Evolutionary conservation across 2,797 vertebrate species (phyloP).

Genomic region (Falco cherrug): DNA sequence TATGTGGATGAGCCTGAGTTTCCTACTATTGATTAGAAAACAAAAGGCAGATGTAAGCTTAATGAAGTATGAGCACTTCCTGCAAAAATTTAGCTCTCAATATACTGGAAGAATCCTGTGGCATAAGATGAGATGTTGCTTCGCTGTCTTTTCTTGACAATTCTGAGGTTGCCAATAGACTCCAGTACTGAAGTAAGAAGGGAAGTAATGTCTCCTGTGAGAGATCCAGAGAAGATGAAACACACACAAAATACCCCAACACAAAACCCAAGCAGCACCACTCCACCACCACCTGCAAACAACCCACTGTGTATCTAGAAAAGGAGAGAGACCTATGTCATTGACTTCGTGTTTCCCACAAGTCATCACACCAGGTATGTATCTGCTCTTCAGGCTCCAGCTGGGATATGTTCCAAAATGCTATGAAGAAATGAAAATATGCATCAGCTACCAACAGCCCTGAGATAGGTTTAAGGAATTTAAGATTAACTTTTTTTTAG

Average conservation of each 20-base stretch:
- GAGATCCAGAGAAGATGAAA: not conserved
- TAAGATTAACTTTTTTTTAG: not conserved
- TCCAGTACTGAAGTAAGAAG: not conserved
- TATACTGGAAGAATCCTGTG: not conserved
- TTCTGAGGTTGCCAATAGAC: not conserved
- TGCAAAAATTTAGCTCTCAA: not conserved
- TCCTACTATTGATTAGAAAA: not conserved
- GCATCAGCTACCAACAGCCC: not conserved
- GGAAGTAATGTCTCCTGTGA: not conserved
- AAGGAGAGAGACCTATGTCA: not conserved
- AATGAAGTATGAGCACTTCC: not conserved
- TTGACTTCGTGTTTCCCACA: not conserved
- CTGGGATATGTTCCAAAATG: not conserved
- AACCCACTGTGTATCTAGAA: not conserved
- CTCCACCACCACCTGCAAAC: not conserved
- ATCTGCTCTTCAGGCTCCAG: not conserved
- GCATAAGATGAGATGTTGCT: not conserved
- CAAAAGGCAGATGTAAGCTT: not conserved
- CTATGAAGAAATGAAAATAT: not conserved
- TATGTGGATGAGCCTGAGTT: accelerated
- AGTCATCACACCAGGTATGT: not conserved
- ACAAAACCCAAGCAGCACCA: not conserved
- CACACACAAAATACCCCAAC: not conserved
- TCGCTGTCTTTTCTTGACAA: not conserved
- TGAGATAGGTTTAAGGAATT: not conserved